Percentiles rank a stretch among this genome's conserved stretches.
phyloP scores from a whole-genome alignment of 2,888 invertebrate genomes.

The Athrips mouffetella region DNA sequence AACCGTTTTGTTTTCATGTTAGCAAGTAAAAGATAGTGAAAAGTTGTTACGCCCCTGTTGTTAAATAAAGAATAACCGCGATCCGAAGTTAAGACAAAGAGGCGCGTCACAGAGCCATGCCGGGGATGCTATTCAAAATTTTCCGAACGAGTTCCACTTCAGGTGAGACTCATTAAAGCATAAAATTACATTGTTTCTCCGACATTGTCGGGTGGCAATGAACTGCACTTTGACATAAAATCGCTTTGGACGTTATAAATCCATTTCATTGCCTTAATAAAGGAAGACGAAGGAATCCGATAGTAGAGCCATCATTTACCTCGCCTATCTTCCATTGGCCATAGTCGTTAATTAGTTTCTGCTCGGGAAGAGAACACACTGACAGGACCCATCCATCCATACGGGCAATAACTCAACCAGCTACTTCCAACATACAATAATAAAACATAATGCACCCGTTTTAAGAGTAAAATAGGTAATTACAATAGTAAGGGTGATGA shows the following conservation, averaged over 20 bases:
- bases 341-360: constrained; percentile 55
- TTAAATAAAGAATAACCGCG: constrained; percentile 72
- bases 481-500: not conserved
- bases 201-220: constrained; percentile 75
- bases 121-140: constrained; percentile 73
- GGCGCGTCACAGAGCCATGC: constrained; percentile 51
- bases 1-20: not conserved
- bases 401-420: constrained; percentile 10
- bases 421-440: not conserved
- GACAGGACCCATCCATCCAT: constrained; percentile 20
- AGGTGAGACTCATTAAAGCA: constrained; percentile 71
- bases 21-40: constrained; percentile 29
- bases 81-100: constrained; percentile 66
- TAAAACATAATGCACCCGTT: constrained; percentile 10
- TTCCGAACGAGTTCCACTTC: constrained; percentile 71
- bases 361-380: constrained; percentile 28
- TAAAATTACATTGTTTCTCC: constrained; percentile 76
- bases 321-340: constrained; percentile 52
- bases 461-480: constrained; percentile 11
- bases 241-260: constrained; percentile 72
- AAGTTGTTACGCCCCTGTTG: constrained; percentile 68
- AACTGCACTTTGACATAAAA: constrained; percentile 78
- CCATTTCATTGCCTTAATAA: constrained; percentile 75
- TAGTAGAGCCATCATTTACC: constrained; percentile 62
- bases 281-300: constrained; percentile 67